Percentiles rank a stretch among this genome's conserved stretches.
phyloP scores from a whole-genome alignment of 2,888 invertebrate genomes.

The Orchesellides sinensis region DNA sequence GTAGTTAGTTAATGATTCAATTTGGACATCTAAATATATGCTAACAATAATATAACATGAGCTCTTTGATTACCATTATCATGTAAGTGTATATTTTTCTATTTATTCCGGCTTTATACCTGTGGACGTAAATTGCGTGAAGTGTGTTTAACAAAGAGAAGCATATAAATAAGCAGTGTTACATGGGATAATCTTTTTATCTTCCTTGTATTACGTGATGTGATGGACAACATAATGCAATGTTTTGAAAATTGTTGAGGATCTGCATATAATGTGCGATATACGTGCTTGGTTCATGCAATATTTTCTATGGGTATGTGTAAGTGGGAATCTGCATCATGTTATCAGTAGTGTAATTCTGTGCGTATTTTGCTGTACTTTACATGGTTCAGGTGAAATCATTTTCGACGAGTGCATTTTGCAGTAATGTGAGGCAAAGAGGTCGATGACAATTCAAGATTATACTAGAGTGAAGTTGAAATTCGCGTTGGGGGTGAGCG shows the following conservation, averaged over 20 bases:
- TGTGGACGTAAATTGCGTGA: background rate
- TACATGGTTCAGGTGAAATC: slow-evolving; percentile 15
- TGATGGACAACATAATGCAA: slow-evolving; percentile 24
- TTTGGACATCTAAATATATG: slow-evolving; percentile 23
- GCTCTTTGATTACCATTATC: slow-evolving; percentile 13
- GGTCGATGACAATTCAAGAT: slow-evolving; percentile 44
- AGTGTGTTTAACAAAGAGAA: background rate
- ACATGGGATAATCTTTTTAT: slow-evolving; percentile 19
- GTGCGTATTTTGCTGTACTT: background rate
- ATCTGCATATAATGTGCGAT: background rate
- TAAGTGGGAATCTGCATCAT: no score
- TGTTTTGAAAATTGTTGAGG: slow-evolving; percentile 21
- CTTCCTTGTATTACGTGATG: slow-evolving; percentile 5
- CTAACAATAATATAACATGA: background rate
- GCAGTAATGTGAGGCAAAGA: slow-evolving; percentile 6
- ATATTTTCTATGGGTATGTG: background rate
- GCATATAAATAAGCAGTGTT: slow-evolving; percentile 8
- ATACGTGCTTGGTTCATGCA: background rate
- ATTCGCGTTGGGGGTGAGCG: no score
- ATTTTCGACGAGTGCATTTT: background rate
- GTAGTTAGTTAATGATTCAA: slow-evolving; percentile 21
- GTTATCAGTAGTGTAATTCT: background rate
- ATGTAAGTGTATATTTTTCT: slow-evolving; percentile 14
- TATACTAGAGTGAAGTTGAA: no score
- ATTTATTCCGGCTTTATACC: slow-evolving; percentile 24